phyloP scores from a whole-genome alignment of 2,797 vertebrate species.

The Limosa lapponica region DNA sequence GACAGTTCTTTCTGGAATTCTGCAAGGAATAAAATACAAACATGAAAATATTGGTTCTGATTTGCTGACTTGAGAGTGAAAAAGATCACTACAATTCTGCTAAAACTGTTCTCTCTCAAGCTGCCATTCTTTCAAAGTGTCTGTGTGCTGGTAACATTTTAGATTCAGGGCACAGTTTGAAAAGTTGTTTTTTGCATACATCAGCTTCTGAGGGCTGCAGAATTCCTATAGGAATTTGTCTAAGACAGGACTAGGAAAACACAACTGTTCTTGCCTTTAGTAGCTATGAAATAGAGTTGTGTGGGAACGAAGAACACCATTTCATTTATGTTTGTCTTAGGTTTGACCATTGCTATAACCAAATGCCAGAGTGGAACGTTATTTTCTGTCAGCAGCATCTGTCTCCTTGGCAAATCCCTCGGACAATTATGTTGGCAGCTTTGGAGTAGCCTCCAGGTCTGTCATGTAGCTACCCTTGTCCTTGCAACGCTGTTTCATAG shows the following conservation, averaged over 20 bases:
- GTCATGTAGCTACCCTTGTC: slow-evolving; percentile 2
- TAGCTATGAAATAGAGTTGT: not conserved
- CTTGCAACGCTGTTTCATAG: not conserved
- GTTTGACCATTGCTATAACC: not conserved
- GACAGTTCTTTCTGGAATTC: not conserved
- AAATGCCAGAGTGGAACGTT: not conserved
- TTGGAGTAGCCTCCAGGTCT: slow-evolving; percentile 23
- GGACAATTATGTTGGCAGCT: not conserved
- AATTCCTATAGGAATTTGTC: not conserved
- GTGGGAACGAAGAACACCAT: not conserved
- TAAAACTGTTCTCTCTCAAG: not conserved
- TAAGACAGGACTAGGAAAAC: not conserved
- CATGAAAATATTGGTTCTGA: not conserved
- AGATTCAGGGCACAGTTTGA: not conserved
- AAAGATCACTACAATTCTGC: not conserved
- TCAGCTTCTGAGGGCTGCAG: not conserved
- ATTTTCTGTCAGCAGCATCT: slow-evolving; percentile 32
- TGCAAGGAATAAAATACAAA: not conserved
- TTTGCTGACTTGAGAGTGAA: not conserved
- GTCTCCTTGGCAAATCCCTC: slow-evolving; percentile 30
- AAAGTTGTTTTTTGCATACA: not conserved
- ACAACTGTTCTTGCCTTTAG: not conserved
- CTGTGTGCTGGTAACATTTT: not conserved
- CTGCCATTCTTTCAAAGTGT: not conserved
- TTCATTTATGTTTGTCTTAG: not conserved